phyloP scores from a whole-genome alignment of 2,113 vertebrate species.

The Leuciscus idus region DNA sequence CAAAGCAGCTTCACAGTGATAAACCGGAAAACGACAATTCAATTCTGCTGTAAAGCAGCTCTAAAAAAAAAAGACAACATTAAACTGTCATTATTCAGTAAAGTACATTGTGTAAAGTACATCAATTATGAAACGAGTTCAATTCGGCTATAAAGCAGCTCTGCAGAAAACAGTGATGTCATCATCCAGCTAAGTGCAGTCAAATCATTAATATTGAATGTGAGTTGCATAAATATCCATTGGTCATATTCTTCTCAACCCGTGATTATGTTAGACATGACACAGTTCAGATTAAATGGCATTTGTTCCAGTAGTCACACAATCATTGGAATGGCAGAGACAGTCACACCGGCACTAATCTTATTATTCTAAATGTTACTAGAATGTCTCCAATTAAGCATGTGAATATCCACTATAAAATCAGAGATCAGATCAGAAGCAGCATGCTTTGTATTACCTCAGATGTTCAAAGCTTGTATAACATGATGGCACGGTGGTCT shows the following conservation, averaged over 20 bases:
- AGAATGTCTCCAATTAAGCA: conserved; percentile 26
- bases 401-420: conserved; percentile 8
- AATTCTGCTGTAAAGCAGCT: too few relatives aligned
- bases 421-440: neutral
- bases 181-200: too few relatives aligned
- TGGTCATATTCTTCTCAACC: conserved; percentile 1
- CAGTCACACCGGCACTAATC: neutral
- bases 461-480: neutral
- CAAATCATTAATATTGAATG: neutral
- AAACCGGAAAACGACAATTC: too few relatives aligned
- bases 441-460: conserved; percentile 19
- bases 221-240: neutral
- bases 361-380: conserved; percentile 30
- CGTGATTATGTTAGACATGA: neutral
- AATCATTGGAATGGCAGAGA: conserved; percentile 12
- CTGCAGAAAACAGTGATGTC: too few relatives aligned
- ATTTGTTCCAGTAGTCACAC: neutral
- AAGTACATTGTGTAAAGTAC: too few relatives aligned
- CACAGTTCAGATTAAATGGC: neutral
- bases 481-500: neutral
- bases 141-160: too few relatives aligned
- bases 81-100: too few relatives aligned
- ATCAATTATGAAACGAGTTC: too few relatives aligned
- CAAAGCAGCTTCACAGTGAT: too few relatives aligned
- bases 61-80: too few relatives aligned